Conservation (phyloP, 2,888 invertebrate species). For the Pyrrhosoma nymphula region DNA sequence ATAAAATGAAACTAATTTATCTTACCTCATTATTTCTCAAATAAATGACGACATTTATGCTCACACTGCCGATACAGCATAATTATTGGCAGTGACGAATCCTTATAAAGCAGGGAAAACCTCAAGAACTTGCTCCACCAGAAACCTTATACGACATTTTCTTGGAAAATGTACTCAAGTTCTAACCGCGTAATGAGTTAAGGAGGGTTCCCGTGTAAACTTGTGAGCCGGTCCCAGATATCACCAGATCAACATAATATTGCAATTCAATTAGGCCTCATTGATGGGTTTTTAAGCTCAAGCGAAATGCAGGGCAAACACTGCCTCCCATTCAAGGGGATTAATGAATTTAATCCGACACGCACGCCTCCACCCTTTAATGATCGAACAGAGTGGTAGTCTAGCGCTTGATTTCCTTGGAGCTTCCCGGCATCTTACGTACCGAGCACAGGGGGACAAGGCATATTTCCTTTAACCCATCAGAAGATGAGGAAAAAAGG, state of each 20-base stretch:
- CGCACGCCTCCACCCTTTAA: background rate
- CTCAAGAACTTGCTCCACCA: too few relatives aligned
- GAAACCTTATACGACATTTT: too few relatives aligned
- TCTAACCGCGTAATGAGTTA: too few relatives aligned
- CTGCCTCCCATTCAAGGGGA: background rate
- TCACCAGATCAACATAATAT: background rate
- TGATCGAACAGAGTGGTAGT: background rate
- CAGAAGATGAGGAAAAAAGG: background rate
- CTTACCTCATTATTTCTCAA: too few relatives aligned
- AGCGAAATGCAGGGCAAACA: background rate
- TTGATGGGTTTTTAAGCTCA: constrained; percentile 10
- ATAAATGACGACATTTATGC: too few relatives aligned
- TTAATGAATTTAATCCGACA: constrained; percentile 16
- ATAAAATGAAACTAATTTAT: too few relatives aligned
- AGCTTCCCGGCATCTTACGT: background rate
- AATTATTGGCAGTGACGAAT: too few relatives aligned
- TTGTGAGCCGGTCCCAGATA: too few relatives aligned
- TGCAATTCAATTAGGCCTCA: background rate
- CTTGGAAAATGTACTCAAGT: too few relatives aligned
- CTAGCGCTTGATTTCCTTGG: background rate
- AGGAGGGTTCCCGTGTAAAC: background rate
- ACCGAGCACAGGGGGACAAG: background rate
- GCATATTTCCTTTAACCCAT: background rate
- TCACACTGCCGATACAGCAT: too few relatives aligned
- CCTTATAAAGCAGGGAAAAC: too few relatives aligned